These are phyloP conservation scores for Eulithis testata DNA, from an alignment of 2,888 invertebrate genomes.

Conservation along the genomic window DNA sequence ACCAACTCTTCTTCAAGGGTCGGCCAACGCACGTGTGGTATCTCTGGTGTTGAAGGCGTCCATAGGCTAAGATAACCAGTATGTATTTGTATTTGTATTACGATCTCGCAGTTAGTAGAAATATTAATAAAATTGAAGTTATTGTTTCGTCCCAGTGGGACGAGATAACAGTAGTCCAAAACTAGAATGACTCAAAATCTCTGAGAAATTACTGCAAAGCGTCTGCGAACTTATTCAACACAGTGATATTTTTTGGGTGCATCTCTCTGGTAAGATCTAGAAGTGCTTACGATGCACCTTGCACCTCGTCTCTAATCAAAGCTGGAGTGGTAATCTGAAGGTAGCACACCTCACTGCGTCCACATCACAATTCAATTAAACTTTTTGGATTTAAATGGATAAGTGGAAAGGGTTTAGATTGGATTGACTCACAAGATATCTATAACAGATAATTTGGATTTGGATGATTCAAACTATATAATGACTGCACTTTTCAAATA, in stretches of 20 bases:
- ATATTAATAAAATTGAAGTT: no score
- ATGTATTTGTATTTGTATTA: no score
- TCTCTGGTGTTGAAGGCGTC: no score
- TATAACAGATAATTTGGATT: neutral
- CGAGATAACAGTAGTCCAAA: no score
- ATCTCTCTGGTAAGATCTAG: neutral
- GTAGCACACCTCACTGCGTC: conserved; percentile 37
- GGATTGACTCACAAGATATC: conserved; percentile 14
- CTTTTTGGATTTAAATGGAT: conserved; percentile 32
- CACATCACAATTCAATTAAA: conserved; percentile 37
- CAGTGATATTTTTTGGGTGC: neutral
- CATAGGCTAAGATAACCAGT: no score
- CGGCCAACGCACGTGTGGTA: no score
- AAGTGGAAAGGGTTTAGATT: conserved; percentile 18
- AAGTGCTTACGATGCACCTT: conserved; percentile 7
- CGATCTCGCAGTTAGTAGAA: no score
- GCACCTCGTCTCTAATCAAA: conserved; percentile 4
- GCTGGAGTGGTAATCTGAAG: conserved; percentile 19
- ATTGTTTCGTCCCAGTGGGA: no score
- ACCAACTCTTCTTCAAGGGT: no score
- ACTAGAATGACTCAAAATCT: no score
- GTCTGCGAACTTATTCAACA: neutral
- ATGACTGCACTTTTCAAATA: no score
- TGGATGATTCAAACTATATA: neutral
- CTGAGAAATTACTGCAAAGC: no score